Percentiles rank a stretch among this genome's conserved stretches.
Conservation (phyloP, 2,797 vertebrate genomes). For the Phrynocephalus forsythii region DNA sequence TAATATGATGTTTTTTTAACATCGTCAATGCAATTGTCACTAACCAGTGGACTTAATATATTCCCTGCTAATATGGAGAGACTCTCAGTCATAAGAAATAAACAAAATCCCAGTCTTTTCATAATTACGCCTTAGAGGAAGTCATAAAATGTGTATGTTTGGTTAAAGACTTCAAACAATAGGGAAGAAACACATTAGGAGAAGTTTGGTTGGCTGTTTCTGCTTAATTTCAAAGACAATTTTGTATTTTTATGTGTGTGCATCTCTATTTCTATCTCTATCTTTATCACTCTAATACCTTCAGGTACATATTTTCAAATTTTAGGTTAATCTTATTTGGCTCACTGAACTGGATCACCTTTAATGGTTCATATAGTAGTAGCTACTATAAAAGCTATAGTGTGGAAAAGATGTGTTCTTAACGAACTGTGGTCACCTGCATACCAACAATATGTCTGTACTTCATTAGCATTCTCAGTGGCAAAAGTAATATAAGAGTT, state of each 20-base stretch:
- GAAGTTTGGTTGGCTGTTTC: background rate
- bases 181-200: slow-evolving; percentile 21
- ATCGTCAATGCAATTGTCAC: slow-evolving; percentile 38
- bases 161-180: background rate
- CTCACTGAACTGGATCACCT: slow-evolving; percentile 56
- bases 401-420: slow-evolving; percentile 12
- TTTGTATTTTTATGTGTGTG: slow-evolving; percentile 9
- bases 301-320: slow-evolving; percentile 55
- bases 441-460: slow-evolving; percentile 25
- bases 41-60: slow-evolving; percentile 42
- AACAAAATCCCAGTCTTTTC: slow-evolving; percentile 26
- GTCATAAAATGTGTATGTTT: slow-evolving; percentile 41
- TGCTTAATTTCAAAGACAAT: slow-evolving; percentile 38
- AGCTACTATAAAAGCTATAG: slow-evolving; percentile 36
- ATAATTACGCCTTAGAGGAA: slow-evolving; percentile 26
- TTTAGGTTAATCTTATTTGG: slow-evolving; percentile 48
- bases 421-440: slow-evolving; percentile 39
- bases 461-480: background rate
- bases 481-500: background rate
- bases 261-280: background rate
- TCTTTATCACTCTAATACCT: slow-evolving; percentile 16
- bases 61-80: slow-evolving; percentile 32
- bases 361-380: slow-evolving; percentile 49
- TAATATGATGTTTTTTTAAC: slow-evolving; percentile 27
- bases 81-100: slow-evolving; percentile 51